Evolutionary conservation across 2,797 vertebrate species (phyloP).

Genomic region (Sebastes iracundus): DNA sequence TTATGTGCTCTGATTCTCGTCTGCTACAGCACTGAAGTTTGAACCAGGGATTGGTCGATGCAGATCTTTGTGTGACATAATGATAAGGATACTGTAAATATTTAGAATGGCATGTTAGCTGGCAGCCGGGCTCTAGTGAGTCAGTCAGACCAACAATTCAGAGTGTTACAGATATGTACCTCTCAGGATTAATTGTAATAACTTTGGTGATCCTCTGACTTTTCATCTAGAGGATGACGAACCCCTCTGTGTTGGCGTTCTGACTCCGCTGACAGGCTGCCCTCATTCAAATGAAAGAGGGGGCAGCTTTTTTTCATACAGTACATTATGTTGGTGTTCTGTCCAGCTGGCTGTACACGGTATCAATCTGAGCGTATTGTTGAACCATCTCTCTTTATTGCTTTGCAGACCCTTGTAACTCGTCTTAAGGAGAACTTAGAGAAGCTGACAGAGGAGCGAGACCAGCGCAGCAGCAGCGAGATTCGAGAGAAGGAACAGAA

Average conservation of each 20-base stretch:
- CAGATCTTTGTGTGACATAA: not conserved
- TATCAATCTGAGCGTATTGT: not conserved
- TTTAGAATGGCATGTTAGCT: not conserved
- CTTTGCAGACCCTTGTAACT: constrained; percentile 83
- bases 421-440: constrained; percentile 96
- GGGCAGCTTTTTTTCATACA: too few relatives aligned
- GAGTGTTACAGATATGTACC: not conserved
- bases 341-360: too few relatives aligned
- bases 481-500: constrained; percentile 96
- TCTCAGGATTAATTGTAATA: not conserved
- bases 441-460: constrained; percentile 94
- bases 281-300: too few relatives aligned
- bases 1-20: not conserved
- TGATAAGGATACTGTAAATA: not conserved
- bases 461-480: constrained; percentile 87
- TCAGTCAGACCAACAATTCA: not conserved
- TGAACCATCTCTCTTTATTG: not conserved
- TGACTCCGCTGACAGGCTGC: too few relatives aligned
- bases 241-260: too few relatives aligned
- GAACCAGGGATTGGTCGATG: not conserved
- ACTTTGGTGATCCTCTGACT: not conserved
- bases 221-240: not conserved
- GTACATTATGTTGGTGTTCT: too few relatives aligned
- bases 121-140: not conserved
- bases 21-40: not conserved